phyloP scores from a whole-genome alignment of 2,888 invertebrate species.

The Agrotis puta region DNA sequence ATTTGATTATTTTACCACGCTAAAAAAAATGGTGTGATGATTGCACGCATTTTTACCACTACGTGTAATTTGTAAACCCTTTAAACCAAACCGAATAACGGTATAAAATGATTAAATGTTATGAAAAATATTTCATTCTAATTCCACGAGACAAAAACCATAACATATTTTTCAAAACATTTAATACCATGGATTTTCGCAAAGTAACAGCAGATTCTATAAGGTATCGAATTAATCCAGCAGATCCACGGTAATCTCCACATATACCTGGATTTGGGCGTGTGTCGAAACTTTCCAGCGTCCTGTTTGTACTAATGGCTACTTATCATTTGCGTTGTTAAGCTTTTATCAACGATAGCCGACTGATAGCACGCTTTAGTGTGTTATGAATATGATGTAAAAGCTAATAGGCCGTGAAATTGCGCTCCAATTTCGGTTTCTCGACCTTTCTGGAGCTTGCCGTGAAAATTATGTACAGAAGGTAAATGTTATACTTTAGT shows the following conservation, averaged over 20 bases:
- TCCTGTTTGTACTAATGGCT: constrained; percentile 54
- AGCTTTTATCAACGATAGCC: constrained; percentile 60
- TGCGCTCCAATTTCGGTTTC: constrained; percentile 6
- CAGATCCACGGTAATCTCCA: constrained; percentile 49
- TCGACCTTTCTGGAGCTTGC: constrained; percentile 6
- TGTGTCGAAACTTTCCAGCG: constrained; percentile 60
- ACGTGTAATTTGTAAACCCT: not conserved
- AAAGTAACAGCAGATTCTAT: too few species aligned
- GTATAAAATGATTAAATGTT: not conserved
- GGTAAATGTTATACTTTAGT: not conserved
- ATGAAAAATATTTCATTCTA: too few species aligned
- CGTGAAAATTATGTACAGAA: not conserved
- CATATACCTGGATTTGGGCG: constrained; percentile 50
- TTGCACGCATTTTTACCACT: too few species aligned
- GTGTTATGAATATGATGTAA: constrained; percentile 60
- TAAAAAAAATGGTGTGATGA: too few species aligned
- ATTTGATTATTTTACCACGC: too few species aligned
- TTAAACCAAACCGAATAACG: constrained; percentile 1
- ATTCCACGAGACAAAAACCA: too few species aligned
- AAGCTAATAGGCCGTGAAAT: constrained; percentile 64
- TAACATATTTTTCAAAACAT: too few species aligned
- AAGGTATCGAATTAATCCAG: constrained; percentile 28
- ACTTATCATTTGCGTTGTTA: constrained; percentile 61
- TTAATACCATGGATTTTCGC: too few species aligned
- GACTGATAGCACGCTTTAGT: constrained; percentile 57